Evolutionary conservation across 2,888 invertebrate genomes (phyloP).

Genomic region (Oligia strigilis): DNA sequence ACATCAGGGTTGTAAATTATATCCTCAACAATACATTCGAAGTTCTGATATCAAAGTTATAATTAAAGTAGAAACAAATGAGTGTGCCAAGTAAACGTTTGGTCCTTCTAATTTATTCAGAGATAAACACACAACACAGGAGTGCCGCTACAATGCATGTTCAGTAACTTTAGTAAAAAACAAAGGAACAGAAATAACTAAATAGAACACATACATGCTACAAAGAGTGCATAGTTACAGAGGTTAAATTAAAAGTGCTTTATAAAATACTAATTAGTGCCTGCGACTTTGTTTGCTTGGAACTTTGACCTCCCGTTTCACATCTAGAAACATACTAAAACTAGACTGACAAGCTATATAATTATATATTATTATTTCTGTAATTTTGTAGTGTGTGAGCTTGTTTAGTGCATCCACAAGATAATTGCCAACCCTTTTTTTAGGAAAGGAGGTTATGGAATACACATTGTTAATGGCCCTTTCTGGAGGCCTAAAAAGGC

Average conservation of each 20-base stretch:
- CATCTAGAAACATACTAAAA: background rate
- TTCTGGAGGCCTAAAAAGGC: no score
- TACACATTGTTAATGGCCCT: background rate
- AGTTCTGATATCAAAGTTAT: no score
- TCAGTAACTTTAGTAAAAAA: conserved; percentile 24
- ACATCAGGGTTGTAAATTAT: background rate
- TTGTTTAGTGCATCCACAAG: background rate
- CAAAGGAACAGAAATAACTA: conserved; percentile 29
- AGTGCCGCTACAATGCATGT: conserved; percentile 18
- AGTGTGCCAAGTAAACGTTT: background rate
- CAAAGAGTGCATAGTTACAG: conserved; percentile 30
- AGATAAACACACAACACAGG: conserved; percentile 7
- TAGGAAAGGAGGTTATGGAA: no score
- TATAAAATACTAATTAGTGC: conserved; percentile 34
- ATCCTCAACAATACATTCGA: no score
- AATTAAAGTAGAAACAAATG: background rate
- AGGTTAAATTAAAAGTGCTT: conserved; percentile 51
- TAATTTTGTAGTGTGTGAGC: background rate
- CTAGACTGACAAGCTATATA: background rate
- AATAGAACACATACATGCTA: conserved; percentile 48
- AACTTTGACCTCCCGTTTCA: background rate
- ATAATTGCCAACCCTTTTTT: background rate
- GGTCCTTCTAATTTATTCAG: conserved; percentile 17
- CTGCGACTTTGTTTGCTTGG: conserved; percentile 34
- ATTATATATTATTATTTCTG: background rate